phyloP scores from a whole-genome alignment of 2,113 vertebrate species.

The Syngnathus scovelli region DNA sequence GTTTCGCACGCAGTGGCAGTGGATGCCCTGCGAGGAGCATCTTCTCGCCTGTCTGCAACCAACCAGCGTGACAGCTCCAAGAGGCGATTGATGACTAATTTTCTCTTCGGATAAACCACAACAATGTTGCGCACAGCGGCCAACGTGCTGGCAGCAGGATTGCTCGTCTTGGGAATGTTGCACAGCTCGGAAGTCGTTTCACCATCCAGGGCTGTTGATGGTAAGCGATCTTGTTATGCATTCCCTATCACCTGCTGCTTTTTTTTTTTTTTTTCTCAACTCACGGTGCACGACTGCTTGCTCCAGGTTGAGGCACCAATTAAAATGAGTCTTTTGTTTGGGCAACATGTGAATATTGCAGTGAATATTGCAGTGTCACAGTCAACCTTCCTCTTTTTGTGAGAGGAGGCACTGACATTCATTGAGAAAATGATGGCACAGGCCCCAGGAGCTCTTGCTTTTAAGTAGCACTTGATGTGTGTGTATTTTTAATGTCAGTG shows the following conservation, averaged over 20 bases:
- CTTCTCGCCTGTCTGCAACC: slow-evolving; percentile 51
- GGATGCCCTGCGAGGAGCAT: slow-evolving; percentile 43
- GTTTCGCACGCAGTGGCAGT: slow-evolving; percentile 42
- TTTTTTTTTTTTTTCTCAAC: slow-evolving; percentile 5
- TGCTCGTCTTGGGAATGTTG: slow-evolving; percentile 69
- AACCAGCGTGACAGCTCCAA: slow-evolving; percentile 54
- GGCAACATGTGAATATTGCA: slow-evolving; percentile 50
- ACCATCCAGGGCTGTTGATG: slow-evolving; percentile 65
- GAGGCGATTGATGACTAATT: slow-evolving; percentile 57
- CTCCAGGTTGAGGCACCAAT: slow-evolving; percentile 32
- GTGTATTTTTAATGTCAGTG: not conserved
- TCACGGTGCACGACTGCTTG: slow-evolving; percentile 29
- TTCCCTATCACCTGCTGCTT: not conserved
- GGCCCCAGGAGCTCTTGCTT: slow-evolving; percentile 33
- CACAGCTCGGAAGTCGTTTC: slow-evolving; percentile 67
- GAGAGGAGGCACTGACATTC: slow-evolving; percentile 5
- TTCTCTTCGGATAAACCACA: slow-evolving; percentile 33
- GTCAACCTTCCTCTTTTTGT: slow-evolving; percentile 1
- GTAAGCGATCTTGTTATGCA: slow-evolving; percentile 49
- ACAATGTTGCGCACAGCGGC: slow-evolving; percentile 62
- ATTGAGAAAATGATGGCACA: slow-evolving; percentile 18
- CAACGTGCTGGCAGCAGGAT: slow-evolving; percentile 59
- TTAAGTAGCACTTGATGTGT: not conserved
- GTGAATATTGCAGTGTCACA: slow-evolving; percentile 54
- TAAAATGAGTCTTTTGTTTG: slow-evolving; percentile 46